Base-by-base conservation (phyloP, 2,888 invertebrate genomes). In the Parnassius orleans region DNA sequence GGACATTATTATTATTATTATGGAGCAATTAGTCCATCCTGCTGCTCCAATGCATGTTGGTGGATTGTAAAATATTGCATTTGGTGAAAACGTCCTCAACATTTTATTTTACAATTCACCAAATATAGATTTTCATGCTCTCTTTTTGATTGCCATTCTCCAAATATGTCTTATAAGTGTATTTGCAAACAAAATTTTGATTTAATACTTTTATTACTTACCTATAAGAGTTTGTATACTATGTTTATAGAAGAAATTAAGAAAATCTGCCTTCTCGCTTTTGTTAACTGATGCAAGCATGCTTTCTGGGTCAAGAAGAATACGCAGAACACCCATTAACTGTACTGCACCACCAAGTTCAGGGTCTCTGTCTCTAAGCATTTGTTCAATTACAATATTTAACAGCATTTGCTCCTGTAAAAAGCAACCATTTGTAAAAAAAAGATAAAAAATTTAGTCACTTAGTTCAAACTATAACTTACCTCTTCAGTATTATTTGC, bases 161-260 rank as follows among this genome's bases (percentile, higher is more conserved):
- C 15, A 15, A 15, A 15, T 15, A 24, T 24, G 5, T 24, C 24
- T 24, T 24, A 3, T 24, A 3, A 24, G 24, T 24, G 5, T 24
- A 24, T 24, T 24, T 24, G 5, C 24, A 24, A 24, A 24, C 24
- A 24, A 24, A 24, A 24, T 24, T 24, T 24, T 24, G 24, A 3
- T 24, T 24, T 24, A 0, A 5, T 24, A 24, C 24, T 3, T 24
- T 24, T 24, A 11, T 47, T 11, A 83, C 92, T 90, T 91, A 96
- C 96, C 96, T 91, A 98, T 97, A 74, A 99, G 93, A 60, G 97
- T 97, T 84, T 98, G 97, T 93, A 99, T 97, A 92, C 98, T 98
- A 90, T 98, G 97, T 87, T 98, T 98, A 92, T 99, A 99, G 92
- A 99, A 99, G 88, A 98, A 98, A 86, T 97, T 97, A 61, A 99